These are phyloP conservation scores for Neomonachus schauinslandi DNA, from an alignment of 2,113 vertebrate genomes.

Conservation along the genomic window DNA sequence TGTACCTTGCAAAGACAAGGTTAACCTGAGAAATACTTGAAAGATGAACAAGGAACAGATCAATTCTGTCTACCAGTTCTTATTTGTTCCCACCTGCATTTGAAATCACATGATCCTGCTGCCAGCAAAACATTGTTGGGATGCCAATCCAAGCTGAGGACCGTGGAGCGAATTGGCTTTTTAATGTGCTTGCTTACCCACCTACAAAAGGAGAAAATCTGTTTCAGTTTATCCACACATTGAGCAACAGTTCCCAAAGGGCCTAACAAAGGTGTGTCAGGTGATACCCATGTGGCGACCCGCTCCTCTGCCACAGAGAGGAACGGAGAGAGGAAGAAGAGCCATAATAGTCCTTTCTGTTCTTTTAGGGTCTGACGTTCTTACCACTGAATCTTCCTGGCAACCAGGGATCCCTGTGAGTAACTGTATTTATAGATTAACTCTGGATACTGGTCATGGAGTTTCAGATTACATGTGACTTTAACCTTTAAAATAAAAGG, in stretches of 20 bases:
- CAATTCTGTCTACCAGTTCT: not conserved
- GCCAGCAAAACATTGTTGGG: constrained; percentile 99
- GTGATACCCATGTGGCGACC: not conserved
- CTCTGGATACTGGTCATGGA: not conserved
- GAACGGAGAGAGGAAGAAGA: not conserved
- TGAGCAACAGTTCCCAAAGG: not conserved
- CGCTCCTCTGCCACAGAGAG: not conserved
- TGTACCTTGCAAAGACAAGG: not conserved
- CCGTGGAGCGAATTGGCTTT: constrained; percentile 98
- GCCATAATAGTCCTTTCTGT: too few species aligned
- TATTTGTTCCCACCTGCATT: constrained; percentile 92
- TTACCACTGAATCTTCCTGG: not conserved
- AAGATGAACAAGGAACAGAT: not conserved
- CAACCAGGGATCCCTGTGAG: not conserved
- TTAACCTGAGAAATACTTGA: not conserved
- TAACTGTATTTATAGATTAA: not conserved
- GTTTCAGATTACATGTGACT: not conserved
- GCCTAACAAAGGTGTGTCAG: not conserved
- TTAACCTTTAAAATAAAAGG: constrained; percentile 19
- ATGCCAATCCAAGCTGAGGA: constrained; percentile 99
- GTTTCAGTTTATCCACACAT: not conserved
- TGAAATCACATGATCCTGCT: constrained; percentile 99
- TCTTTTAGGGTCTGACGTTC: not conserved
- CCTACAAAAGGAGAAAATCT: constrained; percentile 84
- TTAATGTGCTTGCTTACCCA: constrained; percentile 99